Percentiles rank a stretch among this genome's conserved stretches.
Evolutionary conservation across 2,888 invertebrate species (phyloP).

Genomic region (Catocala nupta): DNA sequence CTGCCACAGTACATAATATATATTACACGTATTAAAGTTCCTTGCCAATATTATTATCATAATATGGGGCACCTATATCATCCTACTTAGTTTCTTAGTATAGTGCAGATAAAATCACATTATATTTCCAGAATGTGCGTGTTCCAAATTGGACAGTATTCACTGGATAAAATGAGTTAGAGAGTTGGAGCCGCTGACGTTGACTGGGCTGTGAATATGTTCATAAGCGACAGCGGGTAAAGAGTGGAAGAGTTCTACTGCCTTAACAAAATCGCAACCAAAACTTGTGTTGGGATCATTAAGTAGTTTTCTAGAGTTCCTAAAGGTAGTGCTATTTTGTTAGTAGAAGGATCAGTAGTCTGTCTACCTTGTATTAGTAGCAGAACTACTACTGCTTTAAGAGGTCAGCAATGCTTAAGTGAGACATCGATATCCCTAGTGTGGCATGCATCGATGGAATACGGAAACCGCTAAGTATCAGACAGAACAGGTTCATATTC

Average conservation of each 20-base stretch:
- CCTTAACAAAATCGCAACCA: not conserved
- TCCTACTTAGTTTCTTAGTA: slow-evolving; percentile 47
- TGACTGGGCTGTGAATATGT: slow-evolving; percentile 8
- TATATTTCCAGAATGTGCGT: slow-evolving; percentile 51
- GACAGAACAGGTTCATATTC: too few species aligned
- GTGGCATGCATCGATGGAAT: too few species aligned
- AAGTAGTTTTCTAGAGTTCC: too few species aligned
- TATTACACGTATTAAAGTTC: not conserved
- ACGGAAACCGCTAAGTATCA: too few species aligned
- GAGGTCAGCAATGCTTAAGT: too few species aligned
- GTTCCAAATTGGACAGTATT: slow-evolving; percentile 74
- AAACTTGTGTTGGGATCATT: too few species aligned
- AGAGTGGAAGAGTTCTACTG: not conserved
- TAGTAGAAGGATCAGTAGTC: too few species aligned
- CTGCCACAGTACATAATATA: not conserved
- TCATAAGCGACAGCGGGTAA: slow-evolving; percentile 34
- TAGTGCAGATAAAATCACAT: slow-evolving; percentile 54
- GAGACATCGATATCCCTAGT: too few species aligned
- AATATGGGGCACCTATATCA: slow-evolving; percentile 35
- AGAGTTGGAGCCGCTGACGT: slow-evolving; percentile 53
- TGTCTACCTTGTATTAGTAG: too few species aligned
- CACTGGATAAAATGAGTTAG: slow-evolving; percentile 73
- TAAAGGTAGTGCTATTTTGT: too few species aligned
- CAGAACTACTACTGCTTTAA: too few species aligned
- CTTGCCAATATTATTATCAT: not conserved